A percentile compares a stretch with the other conserved stretches of the same genome.
Evolutionary conservation across 2,113 vertebrate genomes (phyloP).

Genomic region (Ahaetulla prasina): DNA sequence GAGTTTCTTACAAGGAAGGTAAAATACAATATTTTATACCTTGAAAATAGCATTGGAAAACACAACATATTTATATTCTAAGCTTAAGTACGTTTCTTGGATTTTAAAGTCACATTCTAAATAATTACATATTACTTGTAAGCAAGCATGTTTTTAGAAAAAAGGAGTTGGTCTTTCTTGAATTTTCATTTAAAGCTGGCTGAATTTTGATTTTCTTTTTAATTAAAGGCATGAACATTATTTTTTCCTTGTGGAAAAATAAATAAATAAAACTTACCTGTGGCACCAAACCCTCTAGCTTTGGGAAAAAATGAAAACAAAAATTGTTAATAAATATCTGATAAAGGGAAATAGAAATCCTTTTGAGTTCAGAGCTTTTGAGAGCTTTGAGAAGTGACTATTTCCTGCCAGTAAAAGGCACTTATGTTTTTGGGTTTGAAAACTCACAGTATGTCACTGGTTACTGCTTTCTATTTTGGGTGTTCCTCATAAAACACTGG

Average conservation of each 20-base stretch:
- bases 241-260: background rate
- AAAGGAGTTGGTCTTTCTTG: background rate
- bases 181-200: background rate
- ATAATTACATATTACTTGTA: background rate
- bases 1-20: background rate
- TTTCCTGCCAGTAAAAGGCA: constrained; percentile 52
- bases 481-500: constrained; percentile 80
- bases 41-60: background rate
- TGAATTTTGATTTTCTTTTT: background rate
- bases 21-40: background rate
- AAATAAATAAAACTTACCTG: constrained; percentile 58
- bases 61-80: background rate
- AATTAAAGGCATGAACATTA: background rate
- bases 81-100: background rate
- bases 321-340: background rate
- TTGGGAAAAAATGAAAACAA: background rate
- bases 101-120: background rate
- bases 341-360: constrained; percentile 21
- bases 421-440: constrained; percentile 61
- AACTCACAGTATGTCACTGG: constrained; percentile 64
- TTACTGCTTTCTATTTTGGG: constrained; percentile 69
- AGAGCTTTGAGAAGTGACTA: constrained; percentile 40
- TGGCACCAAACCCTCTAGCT: constrained; percentile 11
- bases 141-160: background rate
- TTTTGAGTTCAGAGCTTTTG: constrained; percentile 32